Conservation (phyloP, 2,888 invertebrate genomes). For the Punctoribates punctum region DNA sequence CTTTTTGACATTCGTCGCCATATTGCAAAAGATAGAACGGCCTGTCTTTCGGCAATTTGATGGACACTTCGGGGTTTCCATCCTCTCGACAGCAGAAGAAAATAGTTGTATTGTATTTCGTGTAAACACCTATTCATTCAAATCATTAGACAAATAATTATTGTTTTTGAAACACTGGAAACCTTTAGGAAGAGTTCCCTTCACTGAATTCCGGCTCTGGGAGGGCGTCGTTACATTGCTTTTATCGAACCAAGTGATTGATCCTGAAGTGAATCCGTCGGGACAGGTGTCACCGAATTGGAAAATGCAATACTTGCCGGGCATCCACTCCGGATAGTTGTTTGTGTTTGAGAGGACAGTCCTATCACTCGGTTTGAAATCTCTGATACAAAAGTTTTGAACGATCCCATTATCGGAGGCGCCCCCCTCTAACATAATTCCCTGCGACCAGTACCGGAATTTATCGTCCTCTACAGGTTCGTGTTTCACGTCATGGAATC, state of each 20-base stretch:
- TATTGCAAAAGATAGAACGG: constrained; percentile 50
- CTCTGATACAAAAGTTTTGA: constrained; percentile 49
- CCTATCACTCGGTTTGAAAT: constrained; percentile 27
- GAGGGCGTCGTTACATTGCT: constrained; percentile 29
- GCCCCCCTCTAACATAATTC: constrained; percentile 49
- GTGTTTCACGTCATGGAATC: constrained; percentile 49
- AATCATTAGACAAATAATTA: background rate
- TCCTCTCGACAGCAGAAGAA: constrained; percentile 50
- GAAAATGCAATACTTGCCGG: constrained; percentile 50
- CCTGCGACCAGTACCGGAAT: constrained; percentile 49
- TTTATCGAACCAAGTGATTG: constrained; percentile 49
- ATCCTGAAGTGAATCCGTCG: constrained; percentile 47
- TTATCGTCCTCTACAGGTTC: constrained; percentile 49
- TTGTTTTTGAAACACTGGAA: background rate
- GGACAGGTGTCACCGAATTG: constrained; percentile 49
- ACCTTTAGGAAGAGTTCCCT: constrained; percentile 43
- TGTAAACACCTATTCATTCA: constrained; percentile 46
- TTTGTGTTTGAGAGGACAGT: background rate
- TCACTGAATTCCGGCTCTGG: background rate
- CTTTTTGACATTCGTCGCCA: constrained; percentile 50
- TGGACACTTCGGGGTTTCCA: constrained; percentile 48
- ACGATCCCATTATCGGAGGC: constrained; percentile 46
- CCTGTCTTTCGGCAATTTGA: constrained; percentile 48
- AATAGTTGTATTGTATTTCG: constrained; percentile 47
- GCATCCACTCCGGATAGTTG: constrained; percentile 46